phyloP scores from a whole-genome alignment of 1,140 invertebrate species.

The Dreissena polymorpha region DNA sequence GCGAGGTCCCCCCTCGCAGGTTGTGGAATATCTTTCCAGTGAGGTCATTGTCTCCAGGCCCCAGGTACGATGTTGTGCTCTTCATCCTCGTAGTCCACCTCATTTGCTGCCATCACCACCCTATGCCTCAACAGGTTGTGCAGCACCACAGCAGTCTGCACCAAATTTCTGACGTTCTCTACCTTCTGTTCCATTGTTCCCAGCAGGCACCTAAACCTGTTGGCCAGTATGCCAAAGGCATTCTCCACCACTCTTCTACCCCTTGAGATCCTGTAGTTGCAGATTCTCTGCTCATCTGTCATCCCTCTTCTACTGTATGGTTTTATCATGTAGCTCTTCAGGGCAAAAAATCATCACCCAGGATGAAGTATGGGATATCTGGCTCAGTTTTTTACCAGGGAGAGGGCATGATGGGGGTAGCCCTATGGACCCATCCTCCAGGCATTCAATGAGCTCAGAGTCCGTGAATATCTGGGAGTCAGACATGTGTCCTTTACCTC shows the following conservation, averaged over 20 bases:
- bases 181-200: no score
- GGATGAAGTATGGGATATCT: constrained; percentile 2
- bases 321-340: constrained; percentile 52
- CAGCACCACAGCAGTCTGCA: no score
- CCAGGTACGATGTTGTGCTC: no score
- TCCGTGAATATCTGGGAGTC: constrained; percentile 1
- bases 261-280: constrained; percentile 79
- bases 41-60: no score
- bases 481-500: not conserved
- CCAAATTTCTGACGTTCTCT: no score
- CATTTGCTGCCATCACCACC: no score
- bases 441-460: not conserved
- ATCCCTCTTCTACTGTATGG: constrained; percentile 69
- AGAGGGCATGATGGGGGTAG: not conserved
- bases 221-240: constrained; percentile 71
- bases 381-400: not conserved
- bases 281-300: constrained; percentile 71
- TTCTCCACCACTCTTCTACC: constrained; percentile 75
- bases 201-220: constrained; percentile 19
- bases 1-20: no score
- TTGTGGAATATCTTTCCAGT: no score
- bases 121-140: no score
- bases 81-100: no score
- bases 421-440: not conserved
- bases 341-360: constrained; percentile 2